Percentiles rank a stretch among this genome's conserved stretches.
Conservation (phyloP, 2,888 invertebrate genomes). For the Yponomeuta sedellus region DNA sequence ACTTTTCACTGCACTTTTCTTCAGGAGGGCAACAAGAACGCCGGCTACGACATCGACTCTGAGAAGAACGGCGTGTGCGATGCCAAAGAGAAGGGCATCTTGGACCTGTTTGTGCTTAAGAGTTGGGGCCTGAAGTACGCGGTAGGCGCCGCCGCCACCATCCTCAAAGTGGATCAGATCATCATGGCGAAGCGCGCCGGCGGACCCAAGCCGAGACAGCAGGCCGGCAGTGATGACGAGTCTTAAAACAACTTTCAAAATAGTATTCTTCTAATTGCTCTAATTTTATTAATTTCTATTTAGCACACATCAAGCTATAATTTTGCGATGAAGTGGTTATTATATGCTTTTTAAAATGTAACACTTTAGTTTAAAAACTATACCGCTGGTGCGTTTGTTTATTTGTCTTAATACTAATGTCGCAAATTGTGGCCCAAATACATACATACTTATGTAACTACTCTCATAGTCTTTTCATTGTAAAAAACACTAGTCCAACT, state of each 20-base stretch:
- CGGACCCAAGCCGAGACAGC: conserved; percentile 90
- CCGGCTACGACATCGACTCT: conserved; percentile 92
- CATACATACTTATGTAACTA: conserved; percentile 1
- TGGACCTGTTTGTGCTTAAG: conserved; percentile 91
- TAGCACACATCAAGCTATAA: background rate
- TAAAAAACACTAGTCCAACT: background rate
- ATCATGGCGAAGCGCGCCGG: conserved; percentile 99
- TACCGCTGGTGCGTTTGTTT: background rate
- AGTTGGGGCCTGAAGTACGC: conserved; percentile 97
- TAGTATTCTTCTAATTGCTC: background rate
- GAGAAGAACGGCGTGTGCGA: conserved; percentile 84
- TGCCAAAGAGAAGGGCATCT: conserved; percentile 84
- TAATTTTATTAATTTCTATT: conserved; percentile 12
- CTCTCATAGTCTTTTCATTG: background rate
- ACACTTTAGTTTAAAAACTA: background rate
- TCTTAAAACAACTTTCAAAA: conserved; percentile 60
- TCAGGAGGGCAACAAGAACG: conserved; percentile 84
- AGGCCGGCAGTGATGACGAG: conserved; percentile 84
- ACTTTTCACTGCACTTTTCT: background rate
- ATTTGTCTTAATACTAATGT: conserved; percentile 8
- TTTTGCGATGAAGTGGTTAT: background rate
- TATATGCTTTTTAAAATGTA: background rate
- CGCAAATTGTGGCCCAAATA: conserved; percentile 15
- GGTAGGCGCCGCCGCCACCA: conserved; percentile 92
- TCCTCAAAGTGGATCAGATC: conserved; percentile 96